Evolutionary conservation across 2,797 vertebrate species (phyloP), one percentile per base, ranked within the genome.

Genomic region (Mastacembelus armatus): DNA sequence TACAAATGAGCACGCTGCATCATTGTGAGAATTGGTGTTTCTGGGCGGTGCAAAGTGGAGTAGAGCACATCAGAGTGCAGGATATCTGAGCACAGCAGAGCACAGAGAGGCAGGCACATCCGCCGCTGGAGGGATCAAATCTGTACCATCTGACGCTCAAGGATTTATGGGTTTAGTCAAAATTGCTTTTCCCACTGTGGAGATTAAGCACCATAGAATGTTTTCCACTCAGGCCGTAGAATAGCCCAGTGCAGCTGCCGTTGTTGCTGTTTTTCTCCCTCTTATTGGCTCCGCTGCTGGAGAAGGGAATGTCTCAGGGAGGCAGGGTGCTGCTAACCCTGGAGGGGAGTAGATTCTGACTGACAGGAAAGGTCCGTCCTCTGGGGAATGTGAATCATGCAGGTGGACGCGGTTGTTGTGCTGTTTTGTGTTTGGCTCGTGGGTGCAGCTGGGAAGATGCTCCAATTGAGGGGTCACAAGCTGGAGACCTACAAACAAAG

Each of bases 141-240:
- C 92, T 93, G 92, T 88, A 92, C 93, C 93, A 94, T 94, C 93
- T 94, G 94, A 95, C 92, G 82, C 91, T 90, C 83, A 92, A 91
- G 93, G 94, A 95, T 94, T 95, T 94, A 92, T 86, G 88, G 92
- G 92, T 94, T 94, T 94, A 94, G 92, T 91, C 89, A 91, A 93
- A 94, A 95, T 95, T 94, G 93, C 91, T 94, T 94, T 93, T 92
- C 89, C 93, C 90, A 90, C 90, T 86, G 91, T 89, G 87, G 89
- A 93, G 93, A 95, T 95, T 95, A 95, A 93, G 88, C 88, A 91
- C 86, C 87, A 85, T 90, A 90, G 90, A 87, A 92, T 92, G 91
- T 92, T 93, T 91, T 87, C 88, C 63, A 77, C 85, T 86, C 83
- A 77, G 87, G 77, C 88, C 75, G 66, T 78, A 85, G 84, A 89